phyloP scores from a whole-genome alignment of 2,888 invertebrate species.

The Aphidius colemani region DNA sequence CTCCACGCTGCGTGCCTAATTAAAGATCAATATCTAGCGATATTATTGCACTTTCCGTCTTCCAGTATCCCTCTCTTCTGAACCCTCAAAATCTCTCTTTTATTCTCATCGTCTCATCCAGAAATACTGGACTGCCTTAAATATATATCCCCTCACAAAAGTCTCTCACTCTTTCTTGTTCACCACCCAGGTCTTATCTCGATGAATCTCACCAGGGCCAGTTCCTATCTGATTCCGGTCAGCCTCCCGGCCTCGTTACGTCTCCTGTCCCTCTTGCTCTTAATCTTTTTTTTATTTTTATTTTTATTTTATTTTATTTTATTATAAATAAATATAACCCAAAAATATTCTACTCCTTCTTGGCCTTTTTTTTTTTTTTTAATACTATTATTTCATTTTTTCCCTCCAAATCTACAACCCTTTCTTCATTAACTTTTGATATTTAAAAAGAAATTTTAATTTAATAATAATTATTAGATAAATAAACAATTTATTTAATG shows the following conservation, averaged over 20 bases:
- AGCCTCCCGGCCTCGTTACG: conserved; percentile 50
- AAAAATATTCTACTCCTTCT: conserved; percentile 7
- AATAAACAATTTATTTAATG: too few relatives aligned
- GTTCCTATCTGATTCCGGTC: conserved; percentile 54
- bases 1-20: conserved; percentile 60
- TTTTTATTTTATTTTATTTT: too few relatives aligned
- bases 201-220: conserved; percentile 53
- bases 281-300: conserved; percentile 16
- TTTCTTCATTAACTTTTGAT: not conserved
- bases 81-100: conserved; percentile 30
- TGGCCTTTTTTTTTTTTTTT: conserved; percentile 10
- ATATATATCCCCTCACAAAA: conserved; percentile 7
- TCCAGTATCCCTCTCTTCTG: conserved; percentile 17
- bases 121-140: conserved; percentile 49
- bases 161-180: conserved; percentile 31
- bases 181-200: conserved; percentile 56
- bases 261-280: conserved; percentile 30
- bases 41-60: conserved; percentile 57
- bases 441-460: not conserved
- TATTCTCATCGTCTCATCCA: conserved; percentile 32
- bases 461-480: too few relatives aligned
- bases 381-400: conserved; percentile 13
- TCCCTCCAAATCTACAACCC: conserved; percentile 11
- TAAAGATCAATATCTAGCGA: conserved; percentile 61
- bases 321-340: not conserved